A percentile compares a stretch with the other conserved stretches of the same genome.
Conservation (phyloP, 1,140 invertebrate species). For the Temnothorax longispinosus region DNA sequence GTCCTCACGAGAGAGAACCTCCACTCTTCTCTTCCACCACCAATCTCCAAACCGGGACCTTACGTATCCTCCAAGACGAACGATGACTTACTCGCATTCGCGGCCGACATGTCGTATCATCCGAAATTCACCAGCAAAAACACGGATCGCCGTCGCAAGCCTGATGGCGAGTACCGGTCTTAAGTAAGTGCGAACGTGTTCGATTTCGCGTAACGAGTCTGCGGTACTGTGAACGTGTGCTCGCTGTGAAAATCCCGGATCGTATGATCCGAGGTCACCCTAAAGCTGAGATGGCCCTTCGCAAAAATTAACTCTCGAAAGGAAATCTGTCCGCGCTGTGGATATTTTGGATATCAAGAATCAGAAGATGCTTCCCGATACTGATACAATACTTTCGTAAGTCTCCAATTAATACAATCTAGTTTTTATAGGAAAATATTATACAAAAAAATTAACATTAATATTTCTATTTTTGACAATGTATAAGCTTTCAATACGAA, state of each 20-base stretch:
- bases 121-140: slow-evolving; percentile 49
- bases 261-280: neutral
- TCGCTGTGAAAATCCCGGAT: neutral
- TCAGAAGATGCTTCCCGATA: neutral
- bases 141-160: slow-evolving; percentile 13
- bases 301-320: neutral
- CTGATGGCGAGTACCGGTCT: neutral
- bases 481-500: neutral
- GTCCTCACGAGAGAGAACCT: slow-evolving; percentile 37
- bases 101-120: slow-evolving; percentile 60
- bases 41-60: slow-evolving; percentile 35
- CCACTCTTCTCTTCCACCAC: slow-evolving; percentile 62
- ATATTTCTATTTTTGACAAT: neutral
- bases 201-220: slow-evolving; percentile 5
- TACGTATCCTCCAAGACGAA: slow-evolving; percentile 45
- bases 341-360: slow-evolving; percentile 18
- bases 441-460: neutral
- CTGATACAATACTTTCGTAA: slow-evolving; percentile 21
- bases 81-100: slow-evolving; percentile 57
- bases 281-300: neutral
- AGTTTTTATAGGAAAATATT: neutral
- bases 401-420: slow-evolving; percentile 1
- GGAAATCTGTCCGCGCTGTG: slow-evolving; percentile 4
- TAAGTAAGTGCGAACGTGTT: slow-evolving; percentile 13
- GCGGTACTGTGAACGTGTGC: slow-evolving; percentile 41